These are phyloP conservation scores for Nematolebias whitei DNA, from an alignment of 2,113 vertebrate species.

Conservation along the genomic window DNA sequence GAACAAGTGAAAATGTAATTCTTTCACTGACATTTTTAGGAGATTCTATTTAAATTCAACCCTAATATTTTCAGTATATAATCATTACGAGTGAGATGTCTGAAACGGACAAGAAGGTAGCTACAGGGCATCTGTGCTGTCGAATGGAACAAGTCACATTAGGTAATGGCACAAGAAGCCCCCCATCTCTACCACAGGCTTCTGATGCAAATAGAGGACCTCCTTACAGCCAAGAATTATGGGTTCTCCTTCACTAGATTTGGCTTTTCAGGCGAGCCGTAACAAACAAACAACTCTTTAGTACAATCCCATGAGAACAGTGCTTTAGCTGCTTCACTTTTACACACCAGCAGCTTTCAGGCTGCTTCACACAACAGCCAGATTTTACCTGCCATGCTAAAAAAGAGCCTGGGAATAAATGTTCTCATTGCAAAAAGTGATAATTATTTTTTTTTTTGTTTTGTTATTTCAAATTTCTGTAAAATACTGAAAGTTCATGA, in stretches of 20 bases:
- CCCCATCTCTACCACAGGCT: slow-evolving; percentile 70
- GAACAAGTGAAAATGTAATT: no score
- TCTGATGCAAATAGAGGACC: slow-evolving; percentile 78
- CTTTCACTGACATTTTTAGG: slow-evolving; percentile 28
- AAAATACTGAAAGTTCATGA: neutral
- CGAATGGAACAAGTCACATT: slow-evolving; percentile 80
- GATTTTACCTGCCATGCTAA: slow-evolving; percentile 6
- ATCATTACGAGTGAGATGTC: neutral
- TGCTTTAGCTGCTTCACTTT: slow-evolving; percentile 48
- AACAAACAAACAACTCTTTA: slow-evolving; percentile 73
- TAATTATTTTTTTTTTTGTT: no score
- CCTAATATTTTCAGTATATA: no score
- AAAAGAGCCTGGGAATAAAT: slow-evolving; percentile 17
- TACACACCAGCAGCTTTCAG: slow-evolving; percentile 40
- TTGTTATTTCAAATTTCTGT: no score
- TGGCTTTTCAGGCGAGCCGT: slow-evolving; percentile 62
- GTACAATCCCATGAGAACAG: slow-evolving; percentile 62
- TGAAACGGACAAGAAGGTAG: slow-evolving; percentile 44
- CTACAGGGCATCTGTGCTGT: slow-evolving; percentile 54
- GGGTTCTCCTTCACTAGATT: slow-evolving; percentile 81
- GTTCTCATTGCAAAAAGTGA: slow-evolving; percentile 2
- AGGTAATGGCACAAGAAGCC: slow-evolving; percentile 71
- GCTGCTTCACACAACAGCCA: slow-evolving; percentile 43
- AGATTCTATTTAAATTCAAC: no score
- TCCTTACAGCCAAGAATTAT: slow-evolving; percentile 80